A percentile compares a stretch with the other conserved stretches of the same genome.
Conservation (phyloP, 2,888 invertebrate species). For the Chloroclysta siterata region DNA sequence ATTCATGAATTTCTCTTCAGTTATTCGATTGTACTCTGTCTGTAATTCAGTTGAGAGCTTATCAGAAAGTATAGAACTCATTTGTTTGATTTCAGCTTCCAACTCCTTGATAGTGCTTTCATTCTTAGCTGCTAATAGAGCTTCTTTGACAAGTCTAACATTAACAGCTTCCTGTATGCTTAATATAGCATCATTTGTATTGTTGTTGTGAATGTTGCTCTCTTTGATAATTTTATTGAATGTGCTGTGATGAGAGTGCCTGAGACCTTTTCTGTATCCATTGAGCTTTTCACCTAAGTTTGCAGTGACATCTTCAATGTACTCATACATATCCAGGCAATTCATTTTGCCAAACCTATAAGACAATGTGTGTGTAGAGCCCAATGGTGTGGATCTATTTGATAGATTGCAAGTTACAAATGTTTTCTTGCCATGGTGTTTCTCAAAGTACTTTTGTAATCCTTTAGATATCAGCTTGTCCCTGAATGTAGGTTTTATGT, state of each 20-base stretch:
- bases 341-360: constrained; percentile 87
- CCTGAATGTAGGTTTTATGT: constrained; percentile 84
- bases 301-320: constrained; percentile 80
- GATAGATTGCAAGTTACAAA: constrained; percentile 87
- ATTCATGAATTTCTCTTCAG: constrained; percentile 62
- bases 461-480: constrained; percentile 87
- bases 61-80: constrained; percentile 72
- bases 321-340: constrained; percentile 82
- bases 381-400: constrained; percentile 76
- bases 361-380: constrained; percentile 86
- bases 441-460: constrained; percentile 84
- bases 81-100: constrained; percentile 77
- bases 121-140: constrained; percentile 71
- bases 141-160: constrained; percentile 69
- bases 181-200: constrained; percentile 72
- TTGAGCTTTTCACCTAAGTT: constrained; percentile 82
- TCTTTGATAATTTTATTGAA: constrained; percentile 76
- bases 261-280: constrained; percentile 73
- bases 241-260: constrained; percentile 64
- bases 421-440: constrained; percentile 80
- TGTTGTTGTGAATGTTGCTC: constrained; percentile 69
- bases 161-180: constrained; percentile 76
- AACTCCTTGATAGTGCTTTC: constrained; percentile 73
- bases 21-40: constrained; percentile 58
- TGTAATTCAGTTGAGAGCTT: constrained; percentile 69